These are phyloP conservation scores for Ophraella communa DNA, from an alignment of 2,888 invertebrate genomes.

Conservation along the genomic window DNA sequence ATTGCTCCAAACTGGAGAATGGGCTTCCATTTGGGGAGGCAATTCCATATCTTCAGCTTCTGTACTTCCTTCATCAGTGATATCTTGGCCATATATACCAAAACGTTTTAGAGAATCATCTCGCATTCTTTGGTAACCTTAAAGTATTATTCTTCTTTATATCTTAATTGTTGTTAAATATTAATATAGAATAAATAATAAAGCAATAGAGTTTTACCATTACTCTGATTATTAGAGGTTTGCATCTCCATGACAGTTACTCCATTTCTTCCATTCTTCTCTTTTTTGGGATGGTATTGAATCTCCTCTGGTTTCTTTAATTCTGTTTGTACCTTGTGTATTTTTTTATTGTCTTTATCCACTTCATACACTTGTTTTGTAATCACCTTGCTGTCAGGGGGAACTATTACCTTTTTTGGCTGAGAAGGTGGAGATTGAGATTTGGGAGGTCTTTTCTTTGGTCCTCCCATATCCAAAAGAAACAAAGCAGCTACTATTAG, in stretches of 20 bases:
- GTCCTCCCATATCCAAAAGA: conserved; percentile 71
- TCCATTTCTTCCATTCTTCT: conserved; percentile 30
- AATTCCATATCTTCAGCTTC: conserved; percentile 49
- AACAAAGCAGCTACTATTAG: conserved; percentile 72
- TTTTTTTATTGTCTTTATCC: conserved; percentile 38
- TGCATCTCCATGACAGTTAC: conserved; percentile 32
- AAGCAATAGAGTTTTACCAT: conserved; percentile 30
- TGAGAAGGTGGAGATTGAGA: conserved; percentile 32
- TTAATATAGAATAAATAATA: too few relatives aligned
- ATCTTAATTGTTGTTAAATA: too few relatives aligned
- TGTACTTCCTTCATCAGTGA: conserved; percentile 42
- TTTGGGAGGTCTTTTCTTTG: conserved; percentile 60
- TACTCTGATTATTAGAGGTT: conserved; percentile 28
- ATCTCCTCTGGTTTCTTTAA: conserved; percentile 5
- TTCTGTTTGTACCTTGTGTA: conserved; percentile 29
- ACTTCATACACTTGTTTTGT: conserved; percentile 46
- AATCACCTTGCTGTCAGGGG: conserved; percentile 36
- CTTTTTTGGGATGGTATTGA: conserved; percentile 20
- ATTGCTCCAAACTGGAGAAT: conserved; percentile 59
- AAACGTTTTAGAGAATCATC: conserved; percentile 49
- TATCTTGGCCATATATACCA: conserved; percentile 56
- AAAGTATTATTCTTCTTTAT: neutral
- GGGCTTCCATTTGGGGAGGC: conserved; percentile 51
- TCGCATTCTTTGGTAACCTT: conserved; percentile 47
- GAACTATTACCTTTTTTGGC: conserved; percentile 26